phyloP scores from a whole-genome alignment of 2,113 vertebrate genomes.

The Pristiophorus japonicus region DNA sequence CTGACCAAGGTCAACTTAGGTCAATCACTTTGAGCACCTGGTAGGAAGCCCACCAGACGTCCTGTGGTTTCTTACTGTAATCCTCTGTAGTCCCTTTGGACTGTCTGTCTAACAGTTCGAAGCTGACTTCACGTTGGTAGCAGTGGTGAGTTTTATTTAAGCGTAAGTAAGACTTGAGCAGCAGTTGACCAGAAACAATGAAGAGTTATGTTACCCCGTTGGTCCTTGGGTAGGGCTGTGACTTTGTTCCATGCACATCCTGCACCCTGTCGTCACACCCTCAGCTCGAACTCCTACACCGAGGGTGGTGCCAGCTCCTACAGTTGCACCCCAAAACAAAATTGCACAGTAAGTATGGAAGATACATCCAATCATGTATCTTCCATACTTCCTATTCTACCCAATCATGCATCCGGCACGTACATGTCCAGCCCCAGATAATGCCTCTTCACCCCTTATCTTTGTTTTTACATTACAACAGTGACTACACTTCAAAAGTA shows the following conservation, averaged over 20 bases:
- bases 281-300: background rate
- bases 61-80: background rate
- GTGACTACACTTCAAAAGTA: no score
- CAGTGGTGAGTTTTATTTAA: background rate
- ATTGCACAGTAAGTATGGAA: no score
- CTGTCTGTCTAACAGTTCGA: background rate
- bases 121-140: background rate
- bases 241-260: background rate
- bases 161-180: background rate
- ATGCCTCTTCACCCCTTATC: background rate
- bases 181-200: background rate
- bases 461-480: no score
- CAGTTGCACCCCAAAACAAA: background rate
- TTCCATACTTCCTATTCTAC: background rate
- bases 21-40: no score
- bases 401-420: background rate
- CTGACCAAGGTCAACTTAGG: no score
- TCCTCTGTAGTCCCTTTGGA: background rate
- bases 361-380: no score
- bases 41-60: no score
- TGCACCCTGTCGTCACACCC: background rate
- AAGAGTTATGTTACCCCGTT: background rate
- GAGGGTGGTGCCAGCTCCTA: background rate
- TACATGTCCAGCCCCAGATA: background rate
- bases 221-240: background rate